A percentile compares a stretch with the other conserved stretches of the same genome.
Conservation (phyloP, 2,113 vertebrate species). For the Sinocyclocheilus anshuiensis region DNA sequence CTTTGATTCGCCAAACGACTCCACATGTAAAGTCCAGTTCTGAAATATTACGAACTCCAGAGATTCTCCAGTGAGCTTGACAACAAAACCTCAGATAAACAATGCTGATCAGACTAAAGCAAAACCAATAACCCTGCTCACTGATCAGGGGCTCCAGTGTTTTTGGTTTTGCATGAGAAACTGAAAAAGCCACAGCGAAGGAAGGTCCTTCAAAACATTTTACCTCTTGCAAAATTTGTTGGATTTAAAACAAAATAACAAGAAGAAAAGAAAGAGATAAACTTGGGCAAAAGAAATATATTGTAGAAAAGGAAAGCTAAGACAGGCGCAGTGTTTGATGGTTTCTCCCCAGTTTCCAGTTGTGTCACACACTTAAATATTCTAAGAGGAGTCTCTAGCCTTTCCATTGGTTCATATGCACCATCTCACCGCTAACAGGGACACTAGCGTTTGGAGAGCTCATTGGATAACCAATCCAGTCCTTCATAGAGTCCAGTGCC, state of each 20-base stretch:
- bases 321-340: conserved; percentile 16
- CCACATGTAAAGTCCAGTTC: conserved; percentile 4
- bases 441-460: conserved; percentile 79
- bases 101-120: neutral
- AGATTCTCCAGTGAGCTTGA: neutral
- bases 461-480: conserved; percentile 42
- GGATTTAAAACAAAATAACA: neutral
- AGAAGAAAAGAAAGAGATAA: conserved; percentile 8
- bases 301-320: conserved; percentile 35
- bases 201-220: neutral
- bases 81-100: neutral
- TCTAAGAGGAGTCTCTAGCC: conserved; percentile 58
- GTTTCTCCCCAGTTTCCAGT: conserved; percentile 18
- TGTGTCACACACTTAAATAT: conserved; percentile 30
- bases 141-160: conserved; percentile 12
- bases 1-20: neutral
- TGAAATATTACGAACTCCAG: neutral
- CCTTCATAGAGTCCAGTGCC: no score
- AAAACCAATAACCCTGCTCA: conserved; percentile 14
- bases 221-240: neutral
- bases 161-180: conserved; percentile 30
- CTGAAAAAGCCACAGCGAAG: neutral
- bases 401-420: conserved; percentile 18
- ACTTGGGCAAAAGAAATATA: conserved; percentile 9
- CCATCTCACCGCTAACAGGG: conserved; percentile 33